Conservation (phyloP, 2,113 vertebrate genomes). For the Pycnonotus jocosus region DNA sequence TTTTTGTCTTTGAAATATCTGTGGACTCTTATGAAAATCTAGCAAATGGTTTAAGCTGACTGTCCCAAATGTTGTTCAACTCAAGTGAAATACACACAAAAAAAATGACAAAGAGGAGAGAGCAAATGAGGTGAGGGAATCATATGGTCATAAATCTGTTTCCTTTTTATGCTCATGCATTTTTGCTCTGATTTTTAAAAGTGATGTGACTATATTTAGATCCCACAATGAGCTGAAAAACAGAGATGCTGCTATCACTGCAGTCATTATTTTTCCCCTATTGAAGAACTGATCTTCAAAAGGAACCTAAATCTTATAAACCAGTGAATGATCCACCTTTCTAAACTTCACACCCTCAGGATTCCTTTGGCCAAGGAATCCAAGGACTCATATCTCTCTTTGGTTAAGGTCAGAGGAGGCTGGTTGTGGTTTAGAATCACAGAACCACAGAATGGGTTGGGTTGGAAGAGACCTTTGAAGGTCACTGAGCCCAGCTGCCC, state of each 20-base stretch:
- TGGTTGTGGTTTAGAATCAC: not conserved
- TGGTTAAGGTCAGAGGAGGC: not conserved
- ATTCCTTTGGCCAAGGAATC: not conserved
- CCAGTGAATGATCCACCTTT: not conserved
- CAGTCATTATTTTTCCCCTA: not conserved
- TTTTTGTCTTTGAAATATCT: not conserved
- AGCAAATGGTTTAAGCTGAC: not conserved
- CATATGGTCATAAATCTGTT: not conserved
- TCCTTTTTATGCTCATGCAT: not conserved
- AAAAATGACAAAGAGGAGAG: not conserved
- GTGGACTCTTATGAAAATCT: not conserved
- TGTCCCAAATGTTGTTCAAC: not conserved
- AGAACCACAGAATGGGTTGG: not conserved
- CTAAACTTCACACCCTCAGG: not conserved
- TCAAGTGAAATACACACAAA: not conserved
- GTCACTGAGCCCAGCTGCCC: accelerated
- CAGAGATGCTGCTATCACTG: not conserved
- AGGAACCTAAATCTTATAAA: not conserved
- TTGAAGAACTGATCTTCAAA: not conserved
- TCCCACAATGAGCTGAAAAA: not conserved
- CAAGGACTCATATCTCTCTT: not conserved
- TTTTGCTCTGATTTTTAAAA: not conserved
- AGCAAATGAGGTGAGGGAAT: not conserved
- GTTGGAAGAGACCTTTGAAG: not conserved
- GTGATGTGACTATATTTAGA: not conserved